Conservation (phyloP, 2,888 invertebrate genomes). For the Idaea aversata region DNA sequence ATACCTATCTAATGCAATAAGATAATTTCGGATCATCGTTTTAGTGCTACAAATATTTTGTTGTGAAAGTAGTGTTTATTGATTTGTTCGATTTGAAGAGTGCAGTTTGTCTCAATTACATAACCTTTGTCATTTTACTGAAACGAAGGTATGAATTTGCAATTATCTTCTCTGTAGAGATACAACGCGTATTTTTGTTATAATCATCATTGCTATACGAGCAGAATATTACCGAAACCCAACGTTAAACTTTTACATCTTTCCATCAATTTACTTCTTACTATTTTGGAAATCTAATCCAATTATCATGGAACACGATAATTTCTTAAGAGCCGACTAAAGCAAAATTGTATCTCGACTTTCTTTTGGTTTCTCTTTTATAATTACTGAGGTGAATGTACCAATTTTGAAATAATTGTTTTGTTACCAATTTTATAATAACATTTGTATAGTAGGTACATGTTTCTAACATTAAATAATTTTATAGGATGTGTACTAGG, state of each 20-base stretch:
- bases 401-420: neutral
- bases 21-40: conserved; percentile 34
- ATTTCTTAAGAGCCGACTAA: neutral
- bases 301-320: neutral
- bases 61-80: conserved; percentile 47
- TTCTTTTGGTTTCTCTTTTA: neutral
- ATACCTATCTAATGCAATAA: conserved; percentile 26
- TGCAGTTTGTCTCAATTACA: conserved; percentile 39
- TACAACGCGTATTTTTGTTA: neutral
- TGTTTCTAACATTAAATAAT: too few relatives aligned
- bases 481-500: too few relatives aligned
- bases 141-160: conserved; percentile 19
- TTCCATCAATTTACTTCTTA: neutral
- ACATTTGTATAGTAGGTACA: neutral
- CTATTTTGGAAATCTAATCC: neutral
- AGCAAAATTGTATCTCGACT: neutral
- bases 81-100: conserved; percentile 33
- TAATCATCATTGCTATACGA: neutral
- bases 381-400: neutral
- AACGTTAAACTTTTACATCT: neutral
- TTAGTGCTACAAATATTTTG: conserved; percentile 40
- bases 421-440: neutral
- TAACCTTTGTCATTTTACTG: conserved; percentile 24
- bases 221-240: too few relatives aligned
- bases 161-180: conserved; percentile 4